phyloP scores from a whole-genome alignment of 2,797 vertebrate species.

The Trachurus trachurus region DNA sequence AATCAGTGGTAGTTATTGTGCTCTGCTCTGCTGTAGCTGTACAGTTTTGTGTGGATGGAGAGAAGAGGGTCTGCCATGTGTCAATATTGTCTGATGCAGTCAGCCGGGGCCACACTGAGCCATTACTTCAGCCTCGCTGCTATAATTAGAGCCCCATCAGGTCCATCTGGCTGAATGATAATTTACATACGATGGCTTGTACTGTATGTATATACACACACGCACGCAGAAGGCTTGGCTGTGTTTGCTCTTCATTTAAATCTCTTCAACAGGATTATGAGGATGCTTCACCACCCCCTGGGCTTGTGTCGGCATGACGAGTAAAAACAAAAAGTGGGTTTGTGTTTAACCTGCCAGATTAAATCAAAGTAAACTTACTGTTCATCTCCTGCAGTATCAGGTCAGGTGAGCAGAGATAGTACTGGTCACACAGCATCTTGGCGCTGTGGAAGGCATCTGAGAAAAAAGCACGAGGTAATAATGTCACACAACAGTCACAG shows the following conservation, averaged over 20 bases:
- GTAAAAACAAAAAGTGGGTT: not conserved
- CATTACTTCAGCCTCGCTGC: constrained; percentile 49
- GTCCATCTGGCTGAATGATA: constrained; percentile 47
- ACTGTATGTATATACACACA: constrained; percentile 19
- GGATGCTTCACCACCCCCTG: not conserved
- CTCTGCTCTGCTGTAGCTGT: not conserved
- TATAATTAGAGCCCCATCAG: constrained; percentile 63
- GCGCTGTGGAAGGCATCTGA: constrained; percentile 94
- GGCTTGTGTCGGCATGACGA: not conserved
- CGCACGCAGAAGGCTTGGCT: not conserved
- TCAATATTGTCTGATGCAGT: constrained; percentile 67
- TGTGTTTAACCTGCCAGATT: constrained; percentile 4
- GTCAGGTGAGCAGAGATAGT: constrained; percentile 92
- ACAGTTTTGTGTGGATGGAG: constrained; percentile 22
- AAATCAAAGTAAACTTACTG: constrained; percentile 81
- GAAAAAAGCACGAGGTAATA: not conserved
- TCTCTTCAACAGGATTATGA: not conserved
- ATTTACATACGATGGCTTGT: constrained; percentile 33
- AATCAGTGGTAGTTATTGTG: constrained; percentile 29
- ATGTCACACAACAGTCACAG: not conserved
- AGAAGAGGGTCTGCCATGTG: constrained; percentile 39
- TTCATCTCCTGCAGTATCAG: constrained; percentile 90
- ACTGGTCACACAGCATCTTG: constrained; percentile 95
- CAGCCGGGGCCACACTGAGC: constrained; percentile 31
- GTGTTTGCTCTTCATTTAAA: constrained; percentile 18